Evolutionary conservation across 2,888 invertebrate genomes (phyloP).

Genomic region (Teinopalpus imperialis): DNA sequence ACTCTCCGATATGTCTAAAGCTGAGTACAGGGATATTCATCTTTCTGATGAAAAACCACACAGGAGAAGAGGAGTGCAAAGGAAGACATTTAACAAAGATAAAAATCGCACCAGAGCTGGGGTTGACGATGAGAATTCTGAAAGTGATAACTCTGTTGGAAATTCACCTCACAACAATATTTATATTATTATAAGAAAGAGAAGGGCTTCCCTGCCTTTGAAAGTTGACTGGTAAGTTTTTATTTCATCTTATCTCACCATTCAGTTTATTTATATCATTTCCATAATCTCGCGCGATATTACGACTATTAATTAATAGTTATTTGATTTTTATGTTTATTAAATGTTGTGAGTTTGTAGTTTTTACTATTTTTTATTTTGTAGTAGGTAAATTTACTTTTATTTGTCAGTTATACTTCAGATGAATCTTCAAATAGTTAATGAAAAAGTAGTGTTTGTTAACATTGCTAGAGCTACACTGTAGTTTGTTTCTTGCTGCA

Average conservation of each 20-base stretch:
- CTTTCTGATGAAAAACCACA: constrained; percentile 59
- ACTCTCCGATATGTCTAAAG: constrained; percentile 83
- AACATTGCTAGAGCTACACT: no score
- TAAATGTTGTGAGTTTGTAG: neutral
- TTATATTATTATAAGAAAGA: constrained; percentile 49
- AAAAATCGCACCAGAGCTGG: constrained; percentile 12
- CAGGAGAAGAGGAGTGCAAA: constrained; percentile 33
- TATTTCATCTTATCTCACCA: neutral
- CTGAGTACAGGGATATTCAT: constrained; percentile 80
- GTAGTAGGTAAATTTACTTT: no score
- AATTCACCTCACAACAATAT: constrained; percentile 39
- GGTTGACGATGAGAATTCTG: constrained; percentile 17
- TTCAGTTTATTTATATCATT: no score
- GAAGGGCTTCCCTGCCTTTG: constrained; percentile 61
- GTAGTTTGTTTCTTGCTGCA: no score
- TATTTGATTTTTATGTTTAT: neutral
- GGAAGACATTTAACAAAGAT: constrained; percentile 28
- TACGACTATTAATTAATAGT: no score
- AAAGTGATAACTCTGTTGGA: constrained; percentile 23
- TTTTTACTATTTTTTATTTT: no score
- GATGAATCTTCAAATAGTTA: no score
- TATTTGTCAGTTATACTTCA: no score
- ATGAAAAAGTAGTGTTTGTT: no score
- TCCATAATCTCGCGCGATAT: no score
- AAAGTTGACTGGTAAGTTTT: constrained; percentile 80